These are phyloP conservation scores for Malachius bipustulatus DNA, from an alignment of 2,888 invertebrate species.

Conservation along the genomic window DNA sequence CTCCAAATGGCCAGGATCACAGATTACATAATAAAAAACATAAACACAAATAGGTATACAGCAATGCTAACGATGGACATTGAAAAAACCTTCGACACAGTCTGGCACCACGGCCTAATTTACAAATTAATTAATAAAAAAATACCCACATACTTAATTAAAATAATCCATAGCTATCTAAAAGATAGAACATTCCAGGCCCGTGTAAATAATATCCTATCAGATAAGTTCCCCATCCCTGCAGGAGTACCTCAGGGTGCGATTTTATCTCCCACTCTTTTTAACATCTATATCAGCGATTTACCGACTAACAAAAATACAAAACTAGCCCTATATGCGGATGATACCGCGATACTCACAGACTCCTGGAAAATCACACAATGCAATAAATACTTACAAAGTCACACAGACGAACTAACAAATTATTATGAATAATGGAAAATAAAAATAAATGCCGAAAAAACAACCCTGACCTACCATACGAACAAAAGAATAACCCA, in stretches of 20 bases:
- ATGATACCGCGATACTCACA: no score
- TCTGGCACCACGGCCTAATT: neutral
- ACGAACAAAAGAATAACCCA: conserved; percentile 2
- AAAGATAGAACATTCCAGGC: no score
- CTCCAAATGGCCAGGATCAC: neutral
- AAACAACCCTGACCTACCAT: conserved; percentile 5
- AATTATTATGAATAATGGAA: conserved; percentile 9
- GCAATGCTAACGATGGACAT: neutral
- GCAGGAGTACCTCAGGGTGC: neutral
- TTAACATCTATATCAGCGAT: no score
- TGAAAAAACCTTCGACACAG: conserved; percentile 1
- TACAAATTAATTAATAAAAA: no score
- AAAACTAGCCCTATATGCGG: no score
- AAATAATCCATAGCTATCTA: no score
- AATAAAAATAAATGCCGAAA: conserved; percentile 9
- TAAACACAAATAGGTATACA: neutral
- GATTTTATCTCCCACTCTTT: neutral
- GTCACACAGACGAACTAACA: conserved; percentile 4
- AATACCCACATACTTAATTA: no score
- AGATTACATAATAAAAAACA: neutral
- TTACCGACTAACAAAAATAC: no score
- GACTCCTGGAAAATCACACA: neutral
- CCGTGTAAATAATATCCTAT: no score
- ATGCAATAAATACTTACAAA: neutral
- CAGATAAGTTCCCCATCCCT: no score